phyloP scores from a whole-genome alignment of 2,888 invertebrate genomes.

The Pseudococcus jackbeardsleyi region DNA sequence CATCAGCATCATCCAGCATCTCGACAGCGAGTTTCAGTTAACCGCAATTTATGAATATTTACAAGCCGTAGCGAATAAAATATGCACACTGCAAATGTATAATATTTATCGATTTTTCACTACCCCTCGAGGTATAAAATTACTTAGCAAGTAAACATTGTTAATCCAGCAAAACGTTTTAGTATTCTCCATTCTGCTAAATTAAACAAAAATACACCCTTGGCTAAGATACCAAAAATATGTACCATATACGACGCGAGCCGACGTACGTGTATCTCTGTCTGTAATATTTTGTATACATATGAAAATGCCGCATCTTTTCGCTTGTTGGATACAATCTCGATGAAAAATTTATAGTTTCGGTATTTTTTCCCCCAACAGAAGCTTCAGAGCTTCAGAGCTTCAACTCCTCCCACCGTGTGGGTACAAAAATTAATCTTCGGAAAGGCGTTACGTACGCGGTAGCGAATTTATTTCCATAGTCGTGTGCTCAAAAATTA shows the following conservation, averaged over 20 bases:
- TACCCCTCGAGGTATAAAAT: conserved; percentile 13
- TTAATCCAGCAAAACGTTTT: conserved; percentile 19
- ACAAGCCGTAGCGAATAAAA: not conserved
- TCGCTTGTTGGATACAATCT: not conserved
- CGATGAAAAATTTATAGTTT: conserved; percentile 40
- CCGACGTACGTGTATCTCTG: too few species aligned
- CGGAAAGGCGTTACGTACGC: not conserved
- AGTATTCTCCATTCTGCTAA: not conserved
- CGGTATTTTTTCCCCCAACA: not conserved
- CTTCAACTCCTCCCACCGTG: not conserved
- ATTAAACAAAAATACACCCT: conserved; percentile 23
- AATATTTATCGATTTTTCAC: conserved; percentile 24
- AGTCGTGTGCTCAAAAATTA: not conserved
- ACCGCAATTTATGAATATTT: conserved; percentile 28
- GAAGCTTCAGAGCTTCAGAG: too few species aligned
- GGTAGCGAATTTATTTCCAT: not conserved
- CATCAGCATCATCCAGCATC: not conserved
- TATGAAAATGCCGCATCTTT: not conserved
- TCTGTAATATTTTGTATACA: too few species aligned
- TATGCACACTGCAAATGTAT: conserved; percentile 11
- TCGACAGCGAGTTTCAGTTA: not conserved
- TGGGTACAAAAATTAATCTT: not conserved
- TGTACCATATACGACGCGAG: not conserved
- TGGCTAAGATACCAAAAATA: not conserved
- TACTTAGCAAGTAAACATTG: conserved; percentile 19